Evolutionary conservation across 1,140 invertebrate genomes (phyloP).

Genomic region (Mercenaria mercenaria): DNA sequence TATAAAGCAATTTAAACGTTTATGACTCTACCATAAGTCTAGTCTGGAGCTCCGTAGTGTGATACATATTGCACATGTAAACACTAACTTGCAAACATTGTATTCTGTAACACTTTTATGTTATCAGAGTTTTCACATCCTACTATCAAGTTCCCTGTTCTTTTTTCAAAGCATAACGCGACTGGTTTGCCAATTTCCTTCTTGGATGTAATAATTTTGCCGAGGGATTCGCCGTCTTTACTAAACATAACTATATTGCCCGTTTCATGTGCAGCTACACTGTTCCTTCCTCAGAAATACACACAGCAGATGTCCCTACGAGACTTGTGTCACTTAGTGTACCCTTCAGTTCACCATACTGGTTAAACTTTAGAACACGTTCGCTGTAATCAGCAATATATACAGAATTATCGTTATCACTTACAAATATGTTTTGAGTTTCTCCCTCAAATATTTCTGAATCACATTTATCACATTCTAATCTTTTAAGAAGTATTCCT

Average conservation of each 20-base stretch:
- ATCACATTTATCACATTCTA: background rate
- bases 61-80: too few species aligned
- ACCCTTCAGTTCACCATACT: background rate
- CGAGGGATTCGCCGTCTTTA: background rate
- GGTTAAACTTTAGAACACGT: background rate
- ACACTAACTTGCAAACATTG: too few species aligned
- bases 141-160: background rate
- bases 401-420: background rate
- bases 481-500: background rate
- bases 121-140: background rate
- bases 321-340: background rate
- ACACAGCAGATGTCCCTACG: background rate
- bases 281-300: background rate
- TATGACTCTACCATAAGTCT: too few species aligned
- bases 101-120: too few species aligned
- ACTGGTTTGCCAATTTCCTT: background rate
- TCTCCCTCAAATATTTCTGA: background rate
- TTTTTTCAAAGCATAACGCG: background rate
- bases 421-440: background rate
- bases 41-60: too few species aligned
- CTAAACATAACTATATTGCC: slow-evolving; percentile 3
- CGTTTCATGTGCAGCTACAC: background rate
- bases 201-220: background rate
- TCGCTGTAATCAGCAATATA: background rate
- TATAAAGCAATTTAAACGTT: too few species aligned